These are phyloP conservation scores for Tachina fera DNA, from an alignment of 2,888 invertebrate genomes.

Conservation along the genomic window DNA sequence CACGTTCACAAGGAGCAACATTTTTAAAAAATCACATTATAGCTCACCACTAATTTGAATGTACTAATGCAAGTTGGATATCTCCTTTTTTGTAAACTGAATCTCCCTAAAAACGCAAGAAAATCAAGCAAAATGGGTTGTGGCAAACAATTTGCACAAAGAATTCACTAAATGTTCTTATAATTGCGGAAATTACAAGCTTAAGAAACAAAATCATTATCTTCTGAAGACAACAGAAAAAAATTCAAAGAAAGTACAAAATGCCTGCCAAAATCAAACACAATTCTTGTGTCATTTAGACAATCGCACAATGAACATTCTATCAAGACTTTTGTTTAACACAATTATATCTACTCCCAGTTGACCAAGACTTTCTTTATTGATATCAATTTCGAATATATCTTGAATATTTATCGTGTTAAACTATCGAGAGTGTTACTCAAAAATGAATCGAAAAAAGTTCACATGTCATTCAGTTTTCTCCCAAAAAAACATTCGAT, in stretches of 20 bases:
- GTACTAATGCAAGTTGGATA: too few species aligned
- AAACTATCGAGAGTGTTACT: too few species aligned
- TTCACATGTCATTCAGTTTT: too few species aligned
- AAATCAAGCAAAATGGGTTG: slow-evolving; percentile 55
- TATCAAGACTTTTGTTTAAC: slow-evolving; percentile 32
- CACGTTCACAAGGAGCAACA: too few species aligned
- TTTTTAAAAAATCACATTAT: too few species aligned
- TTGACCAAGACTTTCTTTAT: too few species aligned
- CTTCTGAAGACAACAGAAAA: slow-evolving; percentile 30
- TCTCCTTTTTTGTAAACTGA: not conserved
- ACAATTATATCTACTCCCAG: slow-evolving; percentile 11
- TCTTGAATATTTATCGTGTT: too few species aligned
- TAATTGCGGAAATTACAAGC: slow-evolving; percentile 82
- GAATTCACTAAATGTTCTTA: slow-evolving; percentile 80
- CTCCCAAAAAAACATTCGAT: too few species aligned
- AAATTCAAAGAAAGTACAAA: slow-evolving; percentile 18
- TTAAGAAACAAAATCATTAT: slow-evolving; percentile 43
- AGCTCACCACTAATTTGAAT: too few species aligned
- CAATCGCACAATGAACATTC: slow-evolving; percentile 26
- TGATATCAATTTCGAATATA: too few species aligned
- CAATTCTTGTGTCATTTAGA: slow-evolving; percentile 56
- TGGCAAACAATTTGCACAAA: slow-evolving; percentile 43
- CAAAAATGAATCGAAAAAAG: too few species aligned
- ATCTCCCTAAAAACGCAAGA: not conserved
- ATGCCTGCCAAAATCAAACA: slow-evolving; percentile 43